Percentiles rank a stretch among this genome's conserved stretches.
Evolutionary conservation across 2,113 vertebrate species (phyloP).

Genomic region (Taurulus bubalis): DNA sequence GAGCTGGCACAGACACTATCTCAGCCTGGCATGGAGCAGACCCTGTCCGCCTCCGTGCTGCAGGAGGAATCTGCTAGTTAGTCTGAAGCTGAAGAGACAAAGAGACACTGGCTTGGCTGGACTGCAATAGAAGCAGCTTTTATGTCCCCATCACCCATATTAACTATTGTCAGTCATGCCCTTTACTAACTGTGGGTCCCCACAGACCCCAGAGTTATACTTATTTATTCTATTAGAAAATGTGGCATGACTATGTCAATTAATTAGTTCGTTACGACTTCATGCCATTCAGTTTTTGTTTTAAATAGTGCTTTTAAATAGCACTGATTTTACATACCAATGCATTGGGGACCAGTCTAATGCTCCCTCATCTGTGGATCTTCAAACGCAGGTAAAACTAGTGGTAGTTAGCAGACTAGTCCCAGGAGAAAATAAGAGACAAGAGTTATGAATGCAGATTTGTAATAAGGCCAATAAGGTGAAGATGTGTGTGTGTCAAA

Average conservation of each 20-base stretch:
- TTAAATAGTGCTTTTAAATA: not conserved
- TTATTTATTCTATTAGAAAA: not conserved
- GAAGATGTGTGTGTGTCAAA: no score
- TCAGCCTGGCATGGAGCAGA: slow-evolving; percentile 52
- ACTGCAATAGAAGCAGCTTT: slow-evolving; percentile 7
- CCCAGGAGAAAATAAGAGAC: no score
- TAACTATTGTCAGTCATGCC: not conserved
- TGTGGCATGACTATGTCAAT: not conserved
- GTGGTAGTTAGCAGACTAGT: not conserved
- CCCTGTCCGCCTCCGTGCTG: slow-evolving; percentile 48
- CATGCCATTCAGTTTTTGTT: not conserved
- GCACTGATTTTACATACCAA: not conserved
- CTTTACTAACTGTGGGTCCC: not conserved
- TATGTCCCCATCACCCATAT: not conserved
- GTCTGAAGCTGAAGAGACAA: slow-evolving; percentile 45
- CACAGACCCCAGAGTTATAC: no score
- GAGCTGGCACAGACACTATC: slow-evolving; percentile 51
- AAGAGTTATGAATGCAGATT: no score
- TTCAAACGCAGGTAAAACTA: slow-evolving; percentile 51
- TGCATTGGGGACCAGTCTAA: no score
- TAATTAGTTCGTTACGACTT: not conserved
- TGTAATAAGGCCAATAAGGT: no score
- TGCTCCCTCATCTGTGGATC: slow-evolving; percentile 18
- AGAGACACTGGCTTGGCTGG: slow-evolving; percentile 33
- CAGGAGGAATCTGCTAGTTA: slow-evolving; percentile 61